Evolutionary conservation across 1,140 invertebrate species (phyloP), one percentile per base, ranked within the genome.

Genomic region (Saccostrea echinata): DNA sequence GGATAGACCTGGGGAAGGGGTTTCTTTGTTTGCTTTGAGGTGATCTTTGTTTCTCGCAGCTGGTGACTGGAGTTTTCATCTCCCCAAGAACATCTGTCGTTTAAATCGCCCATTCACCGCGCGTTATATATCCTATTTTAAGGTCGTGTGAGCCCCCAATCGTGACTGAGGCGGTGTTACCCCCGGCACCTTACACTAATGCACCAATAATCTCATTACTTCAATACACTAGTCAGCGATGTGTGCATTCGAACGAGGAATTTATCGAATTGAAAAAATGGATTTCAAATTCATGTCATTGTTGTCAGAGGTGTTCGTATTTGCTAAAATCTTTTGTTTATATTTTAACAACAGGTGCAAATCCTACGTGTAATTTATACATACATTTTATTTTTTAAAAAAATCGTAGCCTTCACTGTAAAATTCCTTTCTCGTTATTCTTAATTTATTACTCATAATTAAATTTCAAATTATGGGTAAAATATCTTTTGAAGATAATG

Each of bases 161-260:
- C 68, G 68, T 71, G 68, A 71, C 68, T 16, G 16, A 13, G 13
- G 12, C 0, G 68, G 68, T 11, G 68, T 27, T 71, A 30, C 68
- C 68, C 43, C 68, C 27, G 11, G 68, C 68, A 71, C 30, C 68
- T 71, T 30, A 33, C 24, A 8, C 68, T 18, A 27, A 35, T 33
- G 68, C 68, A 71, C 68, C 68, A 33, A 71, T 71, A 71, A 71
- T 71, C 68, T 71, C 68, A 33, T 71, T 71, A 71, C 68, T 30
- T 33, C 68, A 71, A 71, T 71, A 71, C 68, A 71, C 68, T 71
- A 71, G 68, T 71, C 11, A 71, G 30, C 24, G 27, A 27, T 27
- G 68, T 71, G 68, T 33, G 68, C 68, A 71, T n/a, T 71, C 68
- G 30, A 27, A 71, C 68, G 68, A 71, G 16, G 30, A 71, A 71